Conservation (phyloP, 2,113 vertebrate species). For the Anhinga rufa region DNA sequence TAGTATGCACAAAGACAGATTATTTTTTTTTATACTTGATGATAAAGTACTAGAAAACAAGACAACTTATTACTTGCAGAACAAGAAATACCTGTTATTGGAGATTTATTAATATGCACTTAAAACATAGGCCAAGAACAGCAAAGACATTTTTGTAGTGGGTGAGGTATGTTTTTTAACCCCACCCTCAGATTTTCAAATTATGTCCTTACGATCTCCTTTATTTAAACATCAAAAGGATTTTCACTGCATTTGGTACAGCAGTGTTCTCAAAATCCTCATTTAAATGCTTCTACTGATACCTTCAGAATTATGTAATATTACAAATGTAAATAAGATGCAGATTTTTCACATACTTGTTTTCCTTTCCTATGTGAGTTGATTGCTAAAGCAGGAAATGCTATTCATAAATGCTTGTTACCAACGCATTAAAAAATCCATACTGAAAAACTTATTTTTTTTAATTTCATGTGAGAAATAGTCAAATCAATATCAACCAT, state of each 20-base stretch:
- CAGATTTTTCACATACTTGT: conserved; percentile 27
- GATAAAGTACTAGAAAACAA: not conserved
- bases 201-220: not conserved
- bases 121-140: not conserved
- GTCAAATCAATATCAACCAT: not conserved
- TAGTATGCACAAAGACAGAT: not conserved
- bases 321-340: conserved; percentile 42
- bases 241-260: not conserved
- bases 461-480: not conserved
- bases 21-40: not conserved
- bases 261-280: not conserved
- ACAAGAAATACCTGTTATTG: conserved; percentile 5
- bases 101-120: not conserved
- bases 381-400: conserved; percentile 33
- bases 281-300: conserved; percentile 13
- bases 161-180: conserved; percentile 5
- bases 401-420: conserved; percentile 4
- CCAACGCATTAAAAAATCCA: not conserved
- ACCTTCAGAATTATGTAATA: conserved; percentile 11
- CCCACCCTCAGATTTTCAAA: conserved; percentile 5
- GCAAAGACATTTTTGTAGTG: conserved; percentile 10
- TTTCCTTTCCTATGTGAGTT: not conserved
- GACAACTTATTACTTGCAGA: not conserved
- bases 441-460: not conserved
- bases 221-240: conserved; percentile 22